Conservation (phyloP, 1,140 invertebrate species). For the Brachionus sp. region DNA sequence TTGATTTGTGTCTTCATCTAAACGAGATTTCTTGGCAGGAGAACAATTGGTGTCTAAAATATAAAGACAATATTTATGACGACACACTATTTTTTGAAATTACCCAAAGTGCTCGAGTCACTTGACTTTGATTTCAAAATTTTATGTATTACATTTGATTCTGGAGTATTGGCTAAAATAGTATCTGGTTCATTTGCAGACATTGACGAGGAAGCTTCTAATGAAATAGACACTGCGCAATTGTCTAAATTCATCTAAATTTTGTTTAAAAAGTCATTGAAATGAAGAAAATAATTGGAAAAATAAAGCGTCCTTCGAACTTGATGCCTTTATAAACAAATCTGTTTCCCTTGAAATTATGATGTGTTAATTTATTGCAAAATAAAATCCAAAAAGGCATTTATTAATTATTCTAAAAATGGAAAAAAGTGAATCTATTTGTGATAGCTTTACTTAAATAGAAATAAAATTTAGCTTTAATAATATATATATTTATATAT, state of each 20-base stretch:
- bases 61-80: conserved; percentile 1
- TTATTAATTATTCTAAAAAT: conserved; percentile 8
- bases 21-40: conserved; percentile 3
- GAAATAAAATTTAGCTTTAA: background rate
- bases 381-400: background rate
- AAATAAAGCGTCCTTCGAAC: background rate
- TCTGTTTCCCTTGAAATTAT: background rate
- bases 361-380: background rate
- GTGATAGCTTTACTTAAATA: background rate
- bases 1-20: background rate
- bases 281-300: background rate
- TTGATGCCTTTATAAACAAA: background rate
- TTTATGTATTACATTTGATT: background rate
- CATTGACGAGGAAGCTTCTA: background rate
- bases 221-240: conserved; percentile 24
- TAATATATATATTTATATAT: background rate
- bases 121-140: conserved; percentile 11
- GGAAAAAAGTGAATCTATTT: background rate
- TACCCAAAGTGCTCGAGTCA: conserved; percentile 6
- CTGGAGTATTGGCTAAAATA: background rate
- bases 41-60: conserved; percentile 30
- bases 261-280: background rate
- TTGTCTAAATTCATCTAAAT: conserved; percentile 29
- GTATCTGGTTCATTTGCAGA: background rate
- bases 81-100: background rate